Base-by-base conservation (phyloP, 1,140 invertebrate genomes). In the Heterodera schachtii region DNA sequence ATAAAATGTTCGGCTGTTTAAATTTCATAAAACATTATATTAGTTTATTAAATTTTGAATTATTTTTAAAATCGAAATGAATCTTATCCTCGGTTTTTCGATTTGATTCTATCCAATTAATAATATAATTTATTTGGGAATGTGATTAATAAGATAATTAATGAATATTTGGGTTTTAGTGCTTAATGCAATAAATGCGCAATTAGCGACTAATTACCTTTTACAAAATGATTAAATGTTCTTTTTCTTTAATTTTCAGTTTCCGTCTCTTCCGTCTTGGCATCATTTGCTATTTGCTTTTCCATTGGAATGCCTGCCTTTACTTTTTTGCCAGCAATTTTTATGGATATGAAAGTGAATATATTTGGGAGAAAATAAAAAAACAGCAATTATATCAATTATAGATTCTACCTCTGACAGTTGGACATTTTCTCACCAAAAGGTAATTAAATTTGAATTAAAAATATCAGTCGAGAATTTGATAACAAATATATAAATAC, bases 241-340 rank as follows among this genome's bases (percentile, higher is more conserved):
- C 31, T 43, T 49, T 21, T 7, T 49, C 31, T 31, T 31, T 31
- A 31, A 7, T 66, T 66, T 77, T 96, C 81, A 81, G 90, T 43
- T 90, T 91, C 77, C 86, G 91, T 7, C 46, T 87, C 16, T 47
- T 89, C 16, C 90, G 91, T 66, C 87, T 92, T 16, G 87, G 96
- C 8, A 92, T 96, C 88, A 94, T 94, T 82, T 96, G 97, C 80
- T 92, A 97, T 52, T 93, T 96, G 70, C 92, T 97, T 57, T 97
- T 97, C 84, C 96, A 98, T 90, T 97, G 96, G 95, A 97, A 97
- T 90, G 95, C 94, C 9, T 97, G 96, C 90, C 91, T 96, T 82
- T 98, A 96, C 91, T 97, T 96, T 89, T 94, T 93, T 67, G 95
- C 97, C 80, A 96, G 95, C 90, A 94, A 94, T 85, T 49, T 86